Percentiles rank a stretch among this genome's conserved stretches.
phyloP scores from a whole-genome alignment of 1,140 invertebrate genomes.

The Drosophila murphyi region DNA sequence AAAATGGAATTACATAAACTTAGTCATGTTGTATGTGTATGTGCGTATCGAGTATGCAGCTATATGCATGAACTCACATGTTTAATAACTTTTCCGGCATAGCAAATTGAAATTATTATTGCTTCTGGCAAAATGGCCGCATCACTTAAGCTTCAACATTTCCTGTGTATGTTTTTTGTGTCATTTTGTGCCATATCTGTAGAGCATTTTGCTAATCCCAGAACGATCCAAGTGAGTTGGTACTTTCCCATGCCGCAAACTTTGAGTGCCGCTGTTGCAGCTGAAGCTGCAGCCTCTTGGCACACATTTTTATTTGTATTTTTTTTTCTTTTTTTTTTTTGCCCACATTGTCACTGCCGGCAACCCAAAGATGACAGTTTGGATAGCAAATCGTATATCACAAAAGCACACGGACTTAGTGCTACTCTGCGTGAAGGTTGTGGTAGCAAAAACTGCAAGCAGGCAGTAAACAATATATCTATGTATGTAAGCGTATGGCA shows the following conservation, averaged over 20 bases:
- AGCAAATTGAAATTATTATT: constrained; percentile 44
- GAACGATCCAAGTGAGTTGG: constrained; percentile 60
- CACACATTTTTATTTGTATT: constrained; percentile 8
- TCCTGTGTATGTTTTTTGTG: constrained; percentile 22
- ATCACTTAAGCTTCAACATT: constrained; percentile 53
- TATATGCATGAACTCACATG: constrained; percentile 25
- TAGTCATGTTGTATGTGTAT: background rate
- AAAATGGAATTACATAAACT: background rate
- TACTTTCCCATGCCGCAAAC: constrained; percentile 54
- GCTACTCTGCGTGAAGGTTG: constrained; percentile 52
- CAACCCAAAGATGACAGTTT: constrained; percentile 63
- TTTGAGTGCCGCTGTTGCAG: constrained; percentile 32
- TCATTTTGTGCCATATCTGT: constrained; percentile 32
- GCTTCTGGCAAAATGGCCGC: constrained; percentile 47
- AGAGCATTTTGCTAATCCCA: constrained; percentile 67
- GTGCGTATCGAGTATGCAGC: too few relatives aligned
- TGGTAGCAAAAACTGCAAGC: constrained; percentile 28
- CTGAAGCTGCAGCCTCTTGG: constrained; percentile 43
- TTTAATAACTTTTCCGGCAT: constrained; percentile 42
- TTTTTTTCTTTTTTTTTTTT: too few relatives aligned
- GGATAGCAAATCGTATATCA: constrained; percentile 68
- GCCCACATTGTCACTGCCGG: constrained; percentile 45
- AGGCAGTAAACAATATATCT: constrained; percentile 40
- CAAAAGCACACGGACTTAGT: constrained; percentile 34
- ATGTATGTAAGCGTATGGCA: constrained; percentile 30